Conservation (phyloP, 2,888 invertebrate species). For the Apocheima hispidaria region DNA sequence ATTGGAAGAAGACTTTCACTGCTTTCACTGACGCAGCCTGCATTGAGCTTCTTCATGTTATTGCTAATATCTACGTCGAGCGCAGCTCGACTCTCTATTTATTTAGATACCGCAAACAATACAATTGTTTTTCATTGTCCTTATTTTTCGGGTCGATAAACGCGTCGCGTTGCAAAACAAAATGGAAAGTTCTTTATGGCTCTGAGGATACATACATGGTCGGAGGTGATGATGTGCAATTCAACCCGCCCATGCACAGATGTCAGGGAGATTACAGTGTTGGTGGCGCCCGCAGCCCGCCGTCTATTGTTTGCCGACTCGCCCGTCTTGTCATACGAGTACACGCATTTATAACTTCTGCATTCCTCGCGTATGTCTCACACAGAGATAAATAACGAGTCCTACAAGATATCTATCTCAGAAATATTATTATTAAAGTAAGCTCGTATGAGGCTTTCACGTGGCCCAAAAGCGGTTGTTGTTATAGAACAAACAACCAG, state of each 20-base stretch:
- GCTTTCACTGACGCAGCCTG: slow-evolving; percentile 78
- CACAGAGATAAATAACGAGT: slow-evolving; percentile 6
- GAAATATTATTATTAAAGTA: no score
- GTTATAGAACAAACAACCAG: no score
- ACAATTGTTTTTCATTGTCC: slow-evolving; percentile 74
- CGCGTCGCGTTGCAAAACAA: slow-evolving; percentile 72
- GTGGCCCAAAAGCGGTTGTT: no score
- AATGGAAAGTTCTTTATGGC: slow-evolving; percentile 76
- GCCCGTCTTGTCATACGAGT: slow-evolving; percentile 32
- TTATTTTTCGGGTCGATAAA: slow-evolving; percentile 70
- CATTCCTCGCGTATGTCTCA: slow-evolving; percentile 55
- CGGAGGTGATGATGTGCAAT: slow-evolving; percentile 80
- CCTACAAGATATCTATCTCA: neutral
- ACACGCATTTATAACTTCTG: slow-evolving; percentile 29
- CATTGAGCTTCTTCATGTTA: slow-evolving; percentile 65
- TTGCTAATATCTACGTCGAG: slow-evolving; percentile 58
- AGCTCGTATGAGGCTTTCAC: no score
- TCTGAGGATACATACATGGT: slow-evolving; percentile 68
- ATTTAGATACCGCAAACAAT: slow-evolving; percentile 76
- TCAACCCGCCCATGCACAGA: slow-evolving; percentile 68
- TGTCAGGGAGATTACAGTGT: slow-evolving; percentile 69
- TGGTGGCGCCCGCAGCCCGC: slow-evolving; percentile 63
- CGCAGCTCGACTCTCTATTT: slow-evolving; percentile 77
- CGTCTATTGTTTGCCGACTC: slow-evolving; percentile 64
- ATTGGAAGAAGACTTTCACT: slow-evolving; percentile 75